Evolutionary conservation across 2,797 vertebrate species (phyloP).

Genomic region (Rachycentron canadum): DNA sequence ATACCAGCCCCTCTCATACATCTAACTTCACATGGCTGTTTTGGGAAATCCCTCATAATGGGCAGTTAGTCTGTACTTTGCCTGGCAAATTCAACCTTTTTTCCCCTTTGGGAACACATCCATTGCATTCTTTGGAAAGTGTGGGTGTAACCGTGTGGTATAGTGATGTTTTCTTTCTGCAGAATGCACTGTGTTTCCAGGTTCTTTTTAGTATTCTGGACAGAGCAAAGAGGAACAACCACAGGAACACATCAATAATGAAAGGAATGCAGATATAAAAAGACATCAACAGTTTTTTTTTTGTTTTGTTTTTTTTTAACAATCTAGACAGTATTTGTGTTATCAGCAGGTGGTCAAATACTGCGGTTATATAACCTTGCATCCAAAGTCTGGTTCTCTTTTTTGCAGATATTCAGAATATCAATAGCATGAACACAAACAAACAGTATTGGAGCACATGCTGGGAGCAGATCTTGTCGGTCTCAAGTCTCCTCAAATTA

Average conservation of each 20-base stretch:
- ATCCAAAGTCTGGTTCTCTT: conserved; percentile 1
- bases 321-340: conserved; percentile 41
- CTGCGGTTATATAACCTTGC: conserved; percentile 19
- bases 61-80: conserved; percentile 74
- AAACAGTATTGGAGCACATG: neutral
- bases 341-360: conserved; percentile 15
- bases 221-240: conserved; percentile 57
- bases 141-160: conserved; percentile 77
- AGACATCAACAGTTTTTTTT: conserved; percentile 52
- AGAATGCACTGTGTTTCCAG: conserved; percentile 67
- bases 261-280: conserved; percentile 75
- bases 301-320: conserved; percentile 6
- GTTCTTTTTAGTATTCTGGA: conserved; percentile 66
- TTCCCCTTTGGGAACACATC: conserved; percentile 75
- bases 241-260: conserved; percentile 72
- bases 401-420: conserved; percentile 25
- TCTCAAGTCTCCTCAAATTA: conserved; percentile 32
- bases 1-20: conserved; percentile 69
- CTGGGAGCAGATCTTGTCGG: conserved; percentile 21
- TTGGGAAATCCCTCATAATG: conserved; percentile 83
- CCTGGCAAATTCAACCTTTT: conserved; percentile 72
- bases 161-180: conserved; percentile 76
- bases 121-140: conserved; percentile 83
- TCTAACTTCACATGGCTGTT: conserved; percentile 74
- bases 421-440: conserved; percentile 36